Percentiles rank a stretch among this genome's conserved stretches.
These are phyloP conservation scores for Pteromalus puparum DNA, from an alignment of 1,140 invertebrate species.

Conservation along the genomic window DNA sequence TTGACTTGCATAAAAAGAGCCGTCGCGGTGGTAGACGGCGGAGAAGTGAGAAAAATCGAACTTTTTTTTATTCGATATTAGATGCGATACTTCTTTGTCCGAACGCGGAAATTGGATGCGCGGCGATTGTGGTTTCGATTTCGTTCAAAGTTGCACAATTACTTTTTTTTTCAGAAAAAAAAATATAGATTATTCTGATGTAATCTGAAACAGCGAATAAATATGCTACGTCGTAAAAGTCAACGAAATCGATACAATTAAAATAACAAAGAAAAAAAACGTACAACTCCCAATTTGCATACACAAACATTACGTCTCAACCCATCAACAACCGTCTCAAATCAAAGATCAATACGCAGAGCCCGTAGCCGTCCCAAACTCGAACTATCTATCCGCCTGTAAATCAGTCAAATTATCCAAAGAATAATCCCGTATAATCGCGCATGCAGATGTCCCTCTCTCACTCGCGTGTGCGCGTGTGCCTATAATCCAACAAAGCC, in stretches of 20 bases:
- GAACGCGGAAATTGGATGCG: not conserved
- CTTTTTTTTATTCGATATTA: not conserved
- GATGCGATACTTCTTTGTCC: not conserved
- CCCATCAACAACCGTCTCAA: too few relatives aligned
- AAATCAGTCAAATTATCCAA: conserved; percentile 9
- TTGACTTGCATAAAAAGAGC: conserved; percentile 30
- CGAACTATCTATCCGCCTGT: too few relatives aligned
- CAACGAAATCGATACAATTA: too few relatives aligned
- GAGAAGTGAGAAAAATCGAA: not conserved
- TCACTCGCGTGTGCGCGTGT: not conserved
- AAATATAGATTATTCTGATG: too few relatives aligned
- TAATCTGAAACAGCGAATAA: too few relatives aligned
- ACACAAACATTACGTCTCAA: too few relatives aligned
- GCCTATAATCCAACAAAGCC: conserved; percentile 12
- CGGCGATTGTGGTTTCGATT: not conserved
- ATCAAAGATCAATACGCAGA: too few relatives aligned
- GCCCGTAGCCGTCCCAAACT: too few relatives aligned
- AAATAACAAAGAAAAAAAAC: too few relatives aligned
- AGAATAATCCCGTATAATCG: not conserved
- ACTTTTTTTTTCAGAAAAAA: too few relatives aligned
- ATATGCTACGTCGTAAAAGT: too few relatives aligned
- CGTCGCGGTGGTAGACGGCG: not conserved
- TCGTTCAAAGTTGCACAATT: not conserved
- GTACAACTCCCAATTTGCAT: too few relatives aligned
- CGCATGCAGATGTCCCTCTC: conserved; percentile 1